phyloP scores from a whole-genome alignment of 2,888 invertebrate genomes.

The Lithophane ornitopus region DNA sequence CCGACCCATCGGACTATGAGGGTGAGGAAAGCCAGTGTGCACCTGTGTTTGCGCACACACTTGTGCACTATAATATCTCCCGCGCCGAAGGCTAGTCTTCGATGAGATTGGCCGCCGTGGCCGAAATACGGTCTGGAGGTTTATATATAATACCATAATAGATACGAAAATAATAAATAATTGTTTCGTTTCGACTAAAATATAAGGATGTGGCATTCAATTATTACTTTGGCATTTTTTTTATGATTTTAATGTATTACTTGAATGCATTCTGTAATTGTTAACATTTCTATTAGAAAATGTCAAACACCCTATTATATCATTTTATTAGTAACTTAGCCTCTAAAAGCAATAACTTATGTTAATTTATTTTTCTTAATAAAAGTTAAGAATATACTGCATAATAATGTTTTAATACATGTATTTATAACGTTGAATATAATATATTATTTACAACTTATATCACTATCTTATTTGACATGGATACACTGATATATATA shows the following conservation, averaged over 20 bases:
- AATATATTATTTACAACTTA: constrained; percentile 68
- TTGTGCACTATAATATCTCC: too few relatives aligned
- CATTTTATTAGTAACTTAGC: not conserved
- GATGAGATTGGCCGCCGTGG: too few relatives aligned
- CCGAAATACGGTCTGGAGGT: too few relatives aligned
- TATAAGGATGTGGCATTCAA: not conserved
- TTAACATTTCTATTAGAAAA: not conserved
- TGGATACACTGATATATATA: constrained; percentile 51
- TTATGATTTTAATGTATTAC: too few relatives aligned
- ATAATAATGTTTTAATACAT: constrained; percentile 64
- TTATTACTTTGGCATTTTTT: not conserved
- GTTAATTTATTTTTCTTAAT: constrained; percentile 34
- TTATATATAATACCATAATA: too few relatives aligned
- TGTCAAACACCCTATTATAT: not conserved
- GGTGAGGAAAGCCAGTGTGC: too few relatives aligned
- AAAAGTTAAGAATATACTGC: constrained; percentile 49
- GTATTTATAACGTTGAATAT: constrained; percentile 62
- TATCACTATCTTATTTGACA: constrained; percentile 42
- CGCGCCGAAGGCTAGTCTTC: too few relatives aligned
- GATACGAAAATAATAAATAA: too few relatives aligned
- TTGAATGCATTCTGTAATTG: not conserved
- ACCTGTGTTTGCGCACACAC: too few relatives aligned
- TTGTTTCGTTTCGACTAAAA: not conserved
- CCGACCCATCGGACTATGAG: too few relatives aligned
- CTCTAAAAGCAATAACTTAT: not conserved